These are phyloP conservation scores for Merluccius polli DNA, from an alignment of 2,797 vertebrate genomes.

Conservation along the genomic window DNA sequence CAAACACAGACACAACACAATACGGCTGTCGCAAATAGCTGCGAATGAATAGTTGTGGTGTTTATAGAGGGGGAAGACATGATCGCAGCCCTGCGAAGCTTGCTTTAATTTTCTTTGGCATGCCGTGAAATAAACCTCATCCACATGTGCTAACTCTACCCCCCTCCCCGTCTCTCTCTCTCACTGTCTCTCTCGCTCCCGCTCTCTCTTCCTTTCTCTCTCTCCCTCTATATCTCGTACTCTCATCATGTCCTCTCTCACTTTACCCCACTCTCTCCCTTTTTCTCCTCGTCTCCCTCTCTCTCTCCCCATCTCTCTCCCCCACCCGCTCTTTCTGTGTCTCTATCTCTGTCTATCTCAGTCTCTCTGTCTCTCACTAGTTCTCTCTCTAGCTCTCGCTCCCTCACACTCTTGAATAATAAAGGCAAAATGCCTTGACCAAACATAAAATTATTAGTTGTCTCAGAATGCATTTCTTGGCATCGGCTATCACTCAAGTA, in stretches of 20 bases:
- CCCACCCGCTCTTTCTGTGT: too few relatives aligned
- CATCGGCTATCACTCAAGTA: constrained; percentile 16
- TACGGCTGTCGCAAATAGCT: constrained; percentile 39
- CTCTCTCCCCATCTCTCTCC: too few relatives aligned
- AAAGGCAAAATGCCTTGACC: not conserved
- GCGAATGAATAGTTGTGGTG: constrained; percentile 22
- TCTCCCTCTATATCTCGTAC: not conserved
- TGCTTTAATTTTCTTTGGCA: constrained; percentile 29
- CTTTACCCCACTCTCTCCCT: not conserved
- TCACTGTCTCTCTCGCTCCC: not conserved
- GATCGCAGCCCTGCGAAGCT: constrained; percentile 16
- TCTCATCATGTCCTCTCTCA: not conserved
- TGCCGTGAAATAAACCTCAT: constrained; percentile 16
- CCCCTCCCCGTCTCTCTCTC: not conserved
- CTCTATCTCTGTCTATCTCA: too few relatives aligned
- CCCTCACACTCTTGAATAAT: not conserved
- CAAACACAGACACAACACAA: constrained; percentile 29
- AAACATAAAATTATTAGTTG: constrained; percentile 29
- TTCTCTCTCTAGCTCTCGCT: too few relatives aligned
- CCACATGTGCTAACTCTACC: constrained; percentile 18
- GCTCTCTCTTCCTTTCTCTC: not conserved
- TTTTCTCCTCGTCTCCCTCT: too few relatives aligned
- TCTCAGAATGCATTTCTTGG: constrained; percentile 23
- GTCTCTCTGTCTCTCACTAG: too few relatives aligned
- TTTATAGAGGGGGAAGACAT: constrained; percentile 12